A percentile compares a stretch with the other conserved stretches of the same genome.
phyloP scores from a whole-genome alignment of 2,113 vertebrate species.

The Melanocharis versteri region DNA sequence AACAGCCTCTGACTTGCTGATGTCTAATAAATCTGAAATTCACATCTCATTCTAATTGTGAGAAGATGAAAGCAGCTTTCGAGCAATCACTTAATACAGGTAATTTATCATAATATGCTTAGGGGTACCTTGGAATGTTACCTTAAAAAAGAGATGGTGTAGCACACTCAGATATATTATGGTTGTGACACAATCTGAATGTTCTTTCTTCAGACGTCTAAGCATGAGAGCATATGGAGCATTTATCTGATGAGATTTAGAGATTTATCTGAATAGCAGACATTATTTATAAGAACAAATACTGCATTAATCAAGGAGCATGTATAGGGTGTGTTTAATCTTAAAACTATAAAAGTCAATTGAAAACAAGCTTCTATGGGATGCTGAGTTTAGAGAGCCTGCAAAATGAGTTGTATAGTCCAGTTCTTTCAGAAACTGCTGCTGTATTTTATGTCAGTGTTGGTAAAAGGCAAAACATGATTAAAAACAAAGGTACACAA shows the following conservation, averaged over 20 bases:
- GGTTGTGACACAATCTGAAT: neutral
- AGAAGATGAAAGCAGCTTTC: neutral
- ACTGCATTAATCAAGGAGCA: neutral
- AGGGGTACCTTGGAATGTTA: conserved; percentile 12
- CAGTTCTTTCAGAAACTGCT: neutral
- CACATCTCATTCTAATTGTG: neutral
- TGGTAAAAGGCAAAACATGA: neutral
- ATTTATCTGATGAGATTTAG: neutral
- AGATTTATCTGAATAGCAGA: conserved; percentile 28
- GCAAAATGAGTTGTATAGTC: neutral
- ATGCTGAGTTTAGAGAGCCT: neutral
- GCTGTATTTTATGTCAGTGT: neutral
- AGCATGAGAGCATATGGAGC: neutral
- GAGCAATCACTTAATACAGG: neutral
- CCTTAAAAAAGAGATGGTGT: neutral
- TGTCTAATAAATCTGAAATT: neutral
- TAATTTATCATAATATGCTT: conserved; percentile 18
- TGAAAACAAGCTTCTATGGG: neutral
- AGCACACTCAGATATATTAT: neutral
- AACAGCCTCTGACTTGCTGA: neutral
- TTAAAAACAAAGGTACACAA: neutral
- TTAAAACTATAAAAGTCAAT: neutral
- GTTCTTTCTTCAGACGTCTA: neutral
- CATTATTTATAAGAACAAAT: neutral
- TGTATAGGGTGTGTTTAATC: neutral